These are phyloP conservation scores for Trematomus bernacchii DNA, from an alignment of 2,797 vertebrate genomes.

Conservation along the genomic window DNA sequence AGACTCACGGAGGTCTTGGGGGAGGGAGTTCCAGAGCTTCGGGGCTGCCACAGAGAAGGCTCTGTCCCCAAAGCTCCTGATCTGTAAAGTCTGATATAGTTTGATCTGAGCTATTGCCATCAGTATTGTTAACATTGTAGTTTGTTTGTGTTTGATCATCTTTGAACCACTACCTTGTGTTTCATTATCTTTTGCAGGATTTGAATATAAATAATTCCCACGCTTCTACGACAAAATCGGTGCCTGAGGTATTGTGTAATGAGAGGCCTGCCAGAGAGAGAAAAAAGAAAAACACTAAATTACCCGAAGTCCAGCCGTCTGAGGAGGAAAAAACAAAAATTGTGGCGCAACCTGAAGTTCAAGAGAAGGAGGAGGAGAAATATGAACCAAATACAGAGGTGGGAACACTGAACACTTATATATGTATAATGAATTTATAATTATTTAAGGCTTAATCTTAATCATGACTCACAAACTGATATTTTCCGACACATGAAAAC, in stretches of 20 bases:
- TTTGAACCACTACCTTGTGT: constrained; percentile 11
- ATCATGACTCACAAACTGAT: too few species aligned
- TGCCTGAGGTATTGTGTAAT: constrained; percentile 52
- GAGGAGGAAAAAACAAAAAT: constrained; percentile 31
- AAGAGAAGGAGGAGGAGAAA: constrained; percentile 30
- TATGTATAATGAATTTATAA: neutral
- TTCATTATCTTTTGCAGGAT: constrained; percentile 56
- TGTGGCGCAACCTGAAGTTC: neutral
- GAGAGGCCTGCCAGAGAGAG: constrained; percentile 56
- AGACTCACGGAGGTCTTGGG: too few species aligned
- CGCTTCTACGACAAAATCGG: constrained; percentile 58
- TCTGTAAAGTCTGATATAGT: neutral
- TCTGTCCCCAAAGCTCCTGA: too few species aligned
- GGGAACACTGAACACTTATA: neutral
- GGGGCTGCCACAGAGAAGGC: too few species aligned
- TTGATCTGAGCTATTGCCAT: neutral
- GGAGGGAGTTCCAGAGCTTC: too few species aligned
- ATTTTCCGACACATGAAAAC: too few species aligned
- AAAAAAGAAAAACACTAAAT: constrained; percentile 50
- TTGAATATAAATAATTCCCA: constrained; percentile 74
- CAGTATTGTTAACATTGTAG: too few species aligned
- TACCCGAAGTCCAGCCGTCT: constrained; percentile 1
- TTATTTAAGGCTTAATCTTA: neutral
- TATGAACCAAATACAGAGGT: constrained; percentile 49
- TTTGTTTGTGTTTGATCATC: neutral